A percentile compares a stretch with the other conserved stretches of the same genome.
These are phyloP conservation scores for Protonibea diacanthus DNA, from an alignment of 2,797 vertebrate species.

Conservation along the genomic window DNA sequence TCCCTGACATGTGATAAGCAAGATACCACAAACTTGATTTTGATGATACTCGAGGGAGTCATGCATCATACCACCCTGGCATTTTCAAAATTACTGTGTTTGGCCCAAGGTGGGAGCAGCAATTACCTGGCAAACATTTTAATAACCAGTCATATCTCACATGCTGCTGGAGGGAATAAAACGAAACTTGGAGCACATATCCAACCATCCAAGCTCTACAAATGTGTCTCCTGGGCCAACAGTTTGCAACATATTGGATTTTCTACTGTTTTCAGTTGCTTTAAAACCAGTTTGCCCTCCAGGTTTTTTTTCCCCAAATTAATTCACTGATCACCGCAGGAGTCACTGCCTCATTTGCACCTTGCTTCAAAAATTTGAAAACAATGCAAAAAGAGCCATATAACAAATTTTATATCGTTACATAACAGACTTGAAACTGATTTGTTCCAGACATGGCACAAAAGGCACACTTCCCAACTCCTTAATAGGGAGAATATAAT, in stretches of 20 bases:
- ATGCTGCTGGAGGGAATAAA: constrained; percentile 68
- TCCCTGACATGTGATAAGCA: constrained; percentile 54
- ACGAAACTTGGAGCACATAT: constrained; percentile 59
- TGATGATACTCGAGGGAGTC: constrained; percentile 67
- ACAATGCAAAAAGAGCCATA: not conserved
- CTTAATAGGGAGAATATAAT: constrained; percentile 39
- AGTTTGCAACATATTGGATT: constrained; percentile 69
- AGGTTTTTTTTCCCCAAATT: constrained; percentile 4
- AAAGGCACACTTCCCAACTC: constrained; percentile 19
- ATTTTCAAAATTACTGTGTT: constrained; percentile 76
- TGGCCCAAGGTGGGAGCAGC: constrained; percentile 73
- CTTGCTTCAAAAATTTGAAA: constrained; percentile 6
- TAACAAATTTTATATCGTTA: constrained; percentile 11
- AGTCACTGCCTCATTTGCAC: constrained; percentile 34
- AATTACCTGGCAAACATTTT: constrained; percentile 81
- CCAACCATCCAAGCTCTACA: constrained; percentile 60
- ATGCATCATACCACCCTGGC: constrained; percentile 63
- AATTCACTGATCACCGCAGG: constrained; percentile 47
- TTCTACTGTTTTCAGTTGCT: constrained; percentile 57
- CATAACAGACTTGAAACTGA: constrained; percentile 24
- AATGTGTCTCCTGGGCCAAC: constrained; percentile 63
- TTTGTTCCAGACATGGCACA: constrained; percentile 48
- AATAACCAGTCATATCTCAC: constrained; percentile 79
- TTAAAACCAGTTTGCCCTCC: constrained; percentile 42
- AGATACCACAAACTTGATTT: constrained; percentile 54